Evolutionary conservation across 2,888 invertebrate species (phyloP).

Genomic region (Lasioglossum oenotherae): DNA sequence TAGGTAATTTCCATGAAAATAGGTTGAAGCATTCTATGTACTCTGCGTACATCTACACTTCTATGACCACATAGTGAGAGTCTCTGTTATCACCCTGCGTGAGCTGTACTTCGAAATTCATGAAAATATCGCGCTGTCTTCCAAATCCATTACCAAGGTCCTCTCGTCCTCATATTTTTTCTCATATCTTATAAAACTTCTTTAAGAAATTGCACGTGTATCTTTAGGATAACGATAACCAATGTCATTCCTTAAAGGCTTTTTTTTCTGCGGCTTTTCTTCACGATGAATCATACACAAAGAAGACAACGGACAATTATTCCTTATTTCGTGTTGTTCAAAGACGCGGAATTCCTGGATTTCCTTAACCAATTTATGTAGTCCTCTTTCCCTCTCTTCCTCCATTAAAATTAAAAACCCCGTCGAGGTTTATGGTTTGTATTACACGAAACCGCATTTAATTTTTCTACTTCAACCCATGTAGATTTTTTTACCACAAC

Average conservation of each 20-base stretch:
- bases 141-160: constrained; percentile 37
- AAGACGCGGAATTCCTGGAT: neutral
- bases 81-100: constrained; percentile 33
- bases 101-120: constrained; percentile 24
- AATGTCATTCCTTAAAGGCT: neutral
- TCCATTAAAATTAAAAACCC: neutral
- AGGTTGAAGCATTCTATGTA: constrained; percentile 5
- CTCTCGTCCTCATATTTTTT: neutral
- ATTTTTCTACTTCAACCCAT: neutral
- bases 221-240: neutral
- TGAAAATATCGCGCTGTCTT: constrained; percentile 20
- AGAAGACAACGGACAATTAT: neutral
- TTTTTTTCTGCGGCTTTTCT: neutral
- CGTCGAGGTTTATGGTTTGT: neutral
- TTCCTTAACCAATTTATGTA: neutral
- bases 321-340: neutral
- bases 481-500: neutral
- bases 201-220: neutral
- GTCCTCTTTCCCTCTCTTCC: neutral
- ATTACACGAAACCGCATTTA: neutral
- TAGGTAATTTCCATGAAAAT: neutral
- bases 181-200: neutral
- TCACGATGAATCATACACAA: neutral
- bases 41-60: neutral
- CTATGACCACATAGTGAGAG: neutral